Percentiles rank a stretch among this genome's conserved stretches.
These are phyloP conservation scores for Bradynema listronoti DNA, from an alignment of 1,140 invertebrate species.

Conservation along the genomic window DNA sequence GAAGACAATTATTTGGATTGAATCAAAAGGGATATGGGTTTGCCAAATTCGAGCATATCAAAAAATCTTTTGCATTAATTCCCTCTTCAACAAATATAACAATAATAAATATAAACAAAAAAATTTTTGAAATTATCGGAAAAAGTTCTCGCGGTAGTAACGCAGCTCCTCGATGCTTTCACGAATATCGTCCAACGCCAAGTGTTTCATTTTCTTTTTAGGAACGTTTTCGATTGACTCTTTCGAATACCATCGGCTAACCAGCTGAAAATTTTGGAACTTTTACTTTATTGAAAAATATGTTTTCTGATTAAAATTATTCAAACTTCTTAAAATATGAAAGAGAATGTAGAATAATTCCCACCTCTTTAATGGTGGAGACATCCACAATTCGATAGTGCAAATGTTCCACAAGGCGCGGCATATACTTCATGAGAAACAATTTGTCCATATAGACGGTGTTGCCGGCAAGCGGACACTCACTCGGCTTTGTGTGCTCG, in stretches of 20 bases:
- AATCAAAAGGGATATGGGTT: too few species aligned
- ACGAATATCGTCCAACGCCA: constrained; percentile 33
- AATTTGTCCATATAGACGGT: constrained; percentile 76
- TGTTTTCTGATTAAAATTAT: neutral
- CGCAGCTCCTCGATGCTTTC: constrained; percentile 16
- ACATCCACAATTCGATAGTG: constrained; percentile 91
- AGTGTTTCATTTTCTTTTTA: constrained; percentile 22
- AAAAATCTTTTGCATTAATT: too few species aligned
- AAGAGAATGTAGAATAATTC: neutral
- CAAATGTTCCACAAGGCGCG: constrained; percentile 67
- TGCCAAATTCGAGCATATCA: too few species aligned
- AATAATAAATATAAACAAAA: too few species aligned
- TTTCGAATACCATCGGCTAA: constrained; percentile 26
- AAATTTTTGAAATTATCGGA: too few species aligned
- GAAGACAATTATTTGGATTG: too few species aligned
- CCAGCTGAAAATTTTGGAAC: constrained; percentile 66
- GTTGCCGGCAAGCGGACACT: constrained; percentile 78
- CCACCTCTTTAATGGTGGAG: constrained; percentile 71
- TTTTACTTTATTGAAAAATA: too few species aligned
- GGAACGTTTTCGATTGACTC: constrained; percentile 28
- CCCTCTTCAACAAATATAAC: too few species aligned
- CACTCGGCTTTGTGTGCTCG: constrained; percentile 63
- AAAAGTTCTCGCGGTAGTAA: constrained; percentile 12
- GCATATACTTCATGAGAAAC: constrained; percentile 73
- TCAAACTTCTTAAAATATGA: neutral